Conservation (phyloP, 1,140 invertebrate species). For the Xylocopa sonorina region DNA sequence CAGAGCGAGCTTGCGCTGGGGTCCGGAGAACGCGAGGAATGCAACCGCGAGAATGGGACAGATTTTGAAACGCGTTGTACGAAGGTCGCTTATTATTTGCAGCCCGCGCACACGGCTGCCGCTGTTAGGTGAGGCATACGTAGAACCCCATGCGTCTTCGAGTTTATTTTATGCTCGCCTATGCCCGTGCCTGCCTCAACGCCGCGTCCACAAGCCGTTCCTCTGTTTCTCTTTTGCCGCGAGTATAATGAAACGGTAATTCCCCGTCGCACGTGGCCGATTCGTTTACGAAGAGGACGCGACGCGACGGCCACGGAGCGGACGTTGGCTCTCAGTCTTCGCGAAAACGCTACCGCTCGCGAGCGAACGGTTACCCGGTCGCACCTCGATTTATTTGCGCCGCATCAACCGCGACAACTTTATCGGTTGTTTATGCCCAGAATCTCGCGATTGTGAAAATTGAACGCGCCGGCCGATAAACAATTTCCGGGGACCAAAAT, state of each 20-base stretch:
- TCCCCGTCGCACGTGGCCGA: constrained; percentile 60
- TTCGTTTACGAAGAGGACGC: constrained; percentile 51
- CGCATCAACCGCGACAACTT: neutral
- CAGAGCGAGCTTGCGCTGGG: no score
- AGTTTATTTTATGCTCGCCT: constrained; percentile 72
- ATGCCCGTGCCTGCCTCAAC: constrained; percentile 66
- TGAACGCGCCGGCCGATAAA: neutral
- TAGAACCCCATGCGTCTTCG: constrained; percentile 68
- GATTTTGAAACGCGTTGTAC: constrained; percentile 49
- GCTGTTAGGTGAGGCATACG: constrained; percentile 65
- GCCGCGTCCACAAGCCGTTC: constrained; percentile 36
- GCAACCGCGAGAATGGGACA: neutral
- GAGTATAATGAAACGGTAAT: constrained; percentile 67
- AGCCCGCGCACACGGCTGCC: constrained; percentile 48
- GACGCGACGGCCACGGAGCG: constrained; percentile 26
- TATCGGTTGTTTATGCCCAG: neutral
- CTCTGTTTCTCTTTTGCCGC: constrained; percentile 45
- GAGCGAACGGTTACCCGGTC: neutral
- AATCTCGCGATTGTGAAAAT: neutral
- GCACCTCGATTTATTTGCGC: neutral
- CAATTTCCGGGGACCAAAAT: neutral
- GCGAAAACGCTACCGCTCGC: constrained; percentile 20
- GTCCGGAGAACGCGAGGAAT: neutral
- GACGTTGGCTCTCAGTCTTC: constrained; percentile 35
- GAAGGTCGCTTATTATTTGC: constrained; percentile 68